Evolutionary conservation across 1,140 invertebrate genomes (phyloP), one percentile per base, ranked within the genome.

Genomic region (Cyclargus thomasi): DNA sequence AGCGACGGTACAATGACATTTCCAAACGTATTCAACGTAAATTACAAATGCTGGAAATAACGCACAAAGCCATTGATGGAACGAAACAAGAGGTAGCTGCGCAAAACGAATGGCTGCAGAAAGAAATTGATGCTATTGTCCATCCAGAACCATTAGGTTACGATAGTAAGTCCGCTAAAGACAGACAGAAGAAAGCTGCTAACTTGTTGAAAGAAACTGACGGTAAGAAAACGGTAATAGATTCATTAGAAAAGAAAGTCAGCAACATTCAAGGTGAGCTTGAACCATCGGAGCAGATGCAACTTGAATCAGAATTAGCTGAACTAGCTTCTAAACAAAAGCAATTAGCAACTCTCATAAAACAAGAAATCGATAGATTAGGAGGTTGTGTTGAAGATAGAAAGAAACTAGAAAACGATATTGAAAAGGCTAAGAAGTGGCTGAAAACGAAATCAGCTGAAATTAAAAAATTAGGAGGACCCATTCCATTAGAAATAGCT

Each of bases 11-110:
- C 71, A 94, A 94, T 64, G 97, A 98, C 80, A 93, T 97, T 0
- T 92, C 93, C 23, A 97, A 97, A 77, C 93, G 97, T 66, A 93
- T 97, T 22, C 94, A 96, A 77, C 92, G 97, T 53, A 97, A 97
- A 83, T 88, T 94, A 2, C 95, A 97, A 85, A 93, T 97, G 64
- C 82, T 97, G 39, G 95, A 97, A 74, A 94, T 94, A 71, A 95
- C 95, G 1, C 93, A 94, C 69, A 96, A 96, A 81, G 95, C 95
- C 36, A 95, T 96, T 70, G 95, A 96, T 69, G 93, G 94, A 4
- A 95, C 94, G 1, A 93, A 93, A 79, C 92, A 92, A 74, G 95
- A 96, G 88, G 95, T 96, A 21, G 93, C 93, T 63, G 93, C 95
- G 72, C 93, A 95, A 67, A 91, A 95, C 71, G 93, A 94, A 73